These are phyloP conservation scores for Chironomus tentans DNA, from an alignment of 2,888 invertebrate species.

Conservation along the genomic window DNA sequence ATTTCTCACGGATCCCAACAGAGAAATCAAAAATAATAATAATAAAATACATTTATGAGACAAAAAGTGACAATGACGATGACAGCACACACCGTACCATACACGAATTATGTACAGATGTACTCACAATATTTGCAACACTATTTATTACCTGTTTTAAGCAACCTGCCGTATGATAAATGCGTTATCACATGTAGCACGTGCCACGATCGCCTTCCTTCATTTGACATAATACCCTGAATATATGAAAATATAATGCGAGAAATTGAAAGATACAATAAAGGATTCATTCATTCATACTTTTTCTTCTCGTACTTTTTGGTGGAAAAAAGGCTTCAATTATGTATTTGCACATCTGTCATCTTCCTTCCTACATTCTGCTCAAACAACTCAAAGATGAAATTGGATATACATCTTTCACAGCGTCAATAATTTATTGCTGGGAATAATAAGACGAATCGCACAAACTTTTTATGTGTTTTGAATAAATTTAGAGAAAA, in stretches of 20 bases:
- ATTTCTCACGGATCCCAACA: background rate
- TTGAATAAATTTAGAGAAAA: too few relatives aligned
- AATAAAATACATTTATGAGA: background rate
- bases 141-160: background rate
- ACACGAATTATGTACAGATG: background rate
- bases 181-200: background rate
- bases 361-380: background rate
- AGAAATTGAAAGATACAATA: background rate
- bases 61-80: background rate
- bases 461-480: too few relatives aligned
- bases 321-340: background rate
- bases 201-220: background rate
- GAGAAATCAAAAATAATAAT: background rate
- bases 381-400: background rate
- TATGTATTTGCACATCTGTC: background rate
- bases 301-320: background rate
- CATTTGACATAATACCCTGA: background rate
- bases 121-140: background rate
- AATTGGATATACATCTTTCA: too few relatives aligned
- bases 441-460: too few relatives aligned
- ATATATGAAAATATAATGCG: background rate
- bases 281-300: background rate
- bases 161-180: background rate
- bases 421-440: too few relatives aligned
- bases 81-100: background rate